Base-by-base conservation (phyloP, 1,140 invertebrate species). In the Episyrphus balteatus region DNA sequence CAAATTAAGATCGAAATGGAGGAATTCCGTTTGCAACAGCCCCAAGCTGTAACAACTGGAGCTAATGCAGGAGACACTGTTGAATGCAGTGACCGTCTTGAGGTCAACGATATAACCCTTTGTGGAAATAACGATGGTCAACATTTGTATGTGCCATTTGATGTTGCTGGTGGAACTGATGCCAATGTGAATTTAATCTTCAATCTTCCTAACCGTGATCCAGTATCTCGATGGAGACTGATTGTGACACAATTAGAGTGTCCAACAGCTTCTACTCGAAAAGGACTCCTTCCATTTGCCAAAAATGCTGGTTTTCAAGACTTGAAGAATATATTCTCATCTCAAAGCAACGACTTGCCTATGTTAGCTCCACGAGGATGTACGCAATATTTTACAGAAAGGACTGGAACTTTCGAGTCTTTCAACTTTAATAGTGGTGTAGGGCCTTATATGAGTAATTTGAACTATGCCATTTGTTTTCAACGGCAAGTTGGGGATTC, bases 91-190 rank as follows among this genome's bases (percentile, higher is more conserved):
- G 83, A 85, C 55, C 72, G 75, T 39, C 70, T 86, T 41, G 68
- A 71, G 34, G 71, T 83, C 0, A 64, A 52, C 11, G 45, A 42
- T 32, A 61, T 59, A 44, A 61, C 53, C 41, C 63, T 80, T 39
- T 91, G 88, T 57, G 88, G 88, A 8, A 78, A 83, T 57, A 90
- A 90, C 66, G 76, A 72, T n/a, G 84, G 83, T 19, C 84, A 89
- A 58, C 87, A 91, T 51, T 44, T 67, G 11, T 67, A 67, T 39
- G 18, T 67, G 32, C 64, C 62, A 7, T 66, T 66, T 42, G 59
- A 59, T 48, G 60, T 56, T 12, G 59, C 53, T 2, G 48, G 51
- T 0, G 61, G 62, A 13, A 55, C 55, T 0, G 21, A 26, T 26
- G 52, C 58, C 30, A 54, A 59, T 46, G 47, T 63, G 13, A 54